These are phyloP conservation scores for Porites australiensis DNA, from an alignment of 64 coral and sea anemone species.

Conservation along the genomic window DNA sequence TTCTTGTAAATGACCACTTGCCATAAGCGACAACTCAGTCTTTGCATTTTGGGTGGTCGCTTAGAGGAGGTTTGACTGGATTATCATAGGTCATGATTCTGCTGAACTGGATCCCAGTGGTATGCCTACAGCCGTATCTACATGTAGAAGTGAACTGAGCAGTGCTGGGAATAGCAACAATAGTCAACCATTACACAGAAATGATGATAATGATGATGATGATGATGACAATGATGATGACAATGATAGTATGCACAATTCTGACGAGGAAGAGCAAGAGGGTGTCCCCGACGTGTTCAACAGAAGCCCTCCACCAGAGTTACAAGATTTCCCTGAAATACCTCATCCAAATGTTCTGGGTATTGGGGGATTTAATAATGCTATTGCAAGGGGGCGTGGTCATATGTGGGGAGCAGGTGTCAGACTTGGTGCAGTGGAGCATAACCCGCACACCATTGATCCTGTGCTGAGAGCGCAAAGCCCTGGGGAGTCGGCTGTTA, in stretches of 20 bases:
- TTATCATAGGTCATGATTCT: neutral
- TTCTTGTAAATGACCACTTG: too few relatives aligned
- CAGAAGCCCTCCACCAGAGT: conserved; percentile 40
- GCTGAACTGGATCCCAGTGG: neutral
- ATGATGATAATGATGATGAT: neutral
- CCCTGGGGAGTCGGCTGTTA: conserved; percentile 74
- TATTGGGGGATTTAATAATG: neutral
- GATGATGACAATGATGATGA: neutral
- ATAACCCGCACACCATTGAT: conserved; percentile 85
- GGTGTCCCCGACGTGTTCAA: neutral
- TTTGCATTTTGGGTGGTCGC: neutral
- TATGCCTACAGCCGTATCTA: neutral
- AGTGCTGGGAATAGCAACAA: neutral
- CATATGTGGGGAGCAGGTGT: conserved; percentile 79
- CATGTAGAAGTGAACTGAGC: neutral
- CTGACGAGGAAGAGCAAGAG: conserved; percentile 3
- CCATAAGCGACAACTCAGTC: too few relatives aligned
- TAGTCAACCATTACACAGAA: neutral
- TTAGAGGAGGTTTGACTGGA: neutral
- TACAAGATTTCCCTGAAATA: conserved; percentile 19
- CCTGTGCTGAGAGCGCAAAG: conserved; percentile 60
- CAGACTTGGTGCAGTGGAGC: conserved; percentile 56
- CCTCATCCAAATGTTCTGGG: conserved; percentile 43
- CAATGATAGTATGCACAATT: neutral
- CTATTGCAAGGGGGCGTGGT: neutral